Base-by-base conservation (phyloP, 2,888 invertebrate genomes). In the Deilephila porcellus region DNA sequence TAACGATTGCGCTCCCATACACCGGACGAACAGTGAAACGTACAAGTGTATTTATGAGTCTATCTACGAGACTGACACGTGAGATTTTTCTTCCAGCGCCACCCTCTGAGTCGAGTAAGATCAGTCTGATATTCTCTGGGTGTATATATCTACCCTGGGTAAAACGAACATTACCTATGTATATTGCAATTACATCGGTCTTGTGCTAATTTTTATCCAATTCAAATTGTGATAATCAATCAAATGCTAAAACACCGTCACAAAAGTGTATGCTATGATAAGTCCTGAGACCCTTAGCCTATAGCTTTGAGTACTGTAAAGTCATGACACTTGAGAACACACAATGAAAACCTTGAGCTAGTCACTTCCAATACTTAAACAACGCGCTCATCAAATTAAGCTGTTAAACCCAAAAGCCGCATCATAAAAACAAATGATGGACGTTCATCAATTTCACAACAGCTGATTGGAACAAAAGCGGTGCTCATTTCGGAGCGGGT, bases 401-500 rank as follows among this genome's bases (percentile, higher is more conserved):
- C 11, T 45, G 45, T 45, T 11, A 14, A n/a, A 0, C n/a, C 17
- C n/a, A n/a, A 56, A 56, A 7, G 11, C 3, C 37, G 45, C n/a
- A 56, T 45, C 56, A n/a, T 56, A n/a, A 56, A 56, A 56, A 25
- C 1, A 56, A 56, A n/a, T 56, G 56, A 56, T n/a, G n/a, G 56
- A n/a, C 56, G 56, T 19, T 56, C 74, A 75, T 78, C 76, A 52
- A 76, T 84, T 83, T 74, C 76, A 72, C 76, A 82, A 82, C 32
- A n/a, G n/a, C 19, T 6, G 56, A 17, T 56, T 45, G 45, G 82
- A 86, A 87, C 86, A 88, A 14, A 45, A 52, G 29, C 60, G 89
- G 88, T 85, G 79, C 81, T 80, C 81, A 78, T 85, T 84, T 85
- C 82, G 82, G 82, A 88, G 82, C 83, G 83, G 85, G 79, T 78